Base-by-base conservation (phyloP, 2,113 vertebrate species). In the Sclerurus mexicanus region DNA sequence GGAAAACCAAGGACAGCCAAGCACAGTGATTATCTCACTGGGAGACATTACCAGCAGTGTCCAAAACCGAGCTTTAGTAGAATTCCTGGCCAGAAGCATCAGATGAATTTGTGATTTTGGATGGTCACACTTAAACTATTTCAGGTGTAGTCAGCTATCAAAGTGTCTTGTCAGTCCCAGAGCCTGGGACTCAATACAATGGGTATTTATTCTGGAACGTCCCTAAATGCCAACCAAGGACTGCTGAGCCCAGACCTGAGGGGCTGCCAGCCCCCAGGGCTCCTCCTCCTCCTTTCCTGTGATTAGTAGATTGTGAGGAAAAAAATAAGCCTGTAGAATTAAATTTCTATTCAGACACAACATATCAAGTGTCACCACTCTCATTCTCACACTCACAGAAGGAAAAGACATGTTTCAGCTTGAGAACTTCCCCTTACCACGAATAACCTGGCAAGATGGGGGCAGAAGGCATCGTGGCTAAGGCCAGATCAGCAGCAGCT, bases 91-190 rank as follows among this genome's bases (percentile, higher is more conserved):
- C 44, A 76, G 89, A 72, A 78, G 18, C 50, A 42, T 16, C 11
- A 44, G 30, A 39, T 12, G 7, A 44, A 62, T 52, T 35, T 24
- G 16, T 30, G 33, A 7, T 73, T 67, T 68, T 60, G 33, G 64
- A 50, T 5, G 0, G 0, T 5, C 2, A 27, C 27, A 15, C 25
- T 66, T 35, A 19, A 75, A 63, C 15, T 33, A 4, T 18, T 60
- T 64, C 10, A 42, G 15, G 28, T 17, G 16, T 1, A 56, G 59
- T 11, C 27, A 59, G 7, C 25, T 35, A 30, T 8, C 30, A 25
- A 50, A 7, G 2, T 1, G 4, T 77, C 31, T 40, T 27, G 25
- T 28, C 35, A 39, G 39, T 39, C 30, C 21, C 52, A 27, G 21
- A 24, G 19, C 55, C 7, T 27, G 50, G 25, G 50, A 52, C 50